Percentiles rank a stretch among this genome's conserved stretches.
phyloP scores from a whole-genome alignment of 2,888 invertebrate genomes.

The Hydropsyche betteni region DNA sequence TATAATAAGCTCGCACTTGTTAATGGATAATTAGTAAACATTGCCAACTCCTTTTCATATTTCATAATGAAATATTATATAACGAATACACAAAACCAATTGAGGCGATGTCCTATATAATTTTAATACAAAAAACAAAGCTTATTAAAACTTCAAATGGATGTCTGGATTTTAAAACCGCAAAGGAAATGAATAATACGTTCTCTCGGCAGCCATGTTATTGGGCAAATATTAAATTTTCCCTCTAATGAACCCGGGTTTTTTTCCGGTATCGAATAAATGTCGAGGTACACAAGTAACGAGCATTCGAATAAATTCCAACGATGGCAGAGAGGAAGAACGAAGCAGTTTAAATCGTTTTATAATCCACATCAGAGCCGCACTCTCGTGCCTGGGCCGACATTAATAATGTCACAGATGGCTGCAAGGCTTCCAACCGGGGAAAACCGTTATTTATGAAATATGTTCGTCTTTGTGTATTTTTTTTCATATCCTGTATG shows the following conservation, averaged over 20 bases:
- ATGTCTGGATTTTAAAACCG: no score
- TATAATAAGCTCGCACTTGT: not conserved
- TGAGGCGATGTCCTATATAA: not conserved
- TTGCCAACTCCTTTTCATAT: not conserved
- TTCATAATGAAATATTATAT: not conserved
- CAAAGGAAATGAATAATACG: not conserved
- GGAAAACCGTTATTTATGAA: conserved; percentile 46
- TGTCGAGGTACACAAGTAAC: not conserved
- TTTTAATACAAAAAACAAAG: not conserved
- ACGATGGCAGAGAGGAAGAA: not conserved
- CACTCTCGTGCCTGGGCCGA: conserved; percentile 24
- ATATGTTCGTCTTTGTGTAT: conserved; percentile 10
- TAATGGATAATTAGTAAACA: conserved; percentile 5
- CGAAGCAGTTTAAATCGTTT: conserved; percentile 30
- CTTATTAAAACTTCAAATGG: not conserved
- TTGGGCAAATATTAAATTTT: conserved; percentile 3
- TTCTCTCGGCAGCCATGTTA: not conserved
- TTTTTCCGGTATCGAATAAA: not conserved
- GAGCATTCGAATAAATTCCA: conserved; percentile 4
- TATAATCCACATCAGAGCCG: conserved; percentile 33
- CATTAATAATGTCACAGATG: conserved; percentile 51
- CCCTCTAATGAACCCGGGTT: not conserved
- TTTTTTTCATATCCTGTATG: conserved; percentile 4
- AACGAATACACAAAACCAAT: not conserved
- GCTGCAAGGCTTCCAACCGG: conserved; percentile 38